phyloP scores from a whole-genome alignment of 2,797 vertebrate species.

The Phoebastria nigripes region DNA sequence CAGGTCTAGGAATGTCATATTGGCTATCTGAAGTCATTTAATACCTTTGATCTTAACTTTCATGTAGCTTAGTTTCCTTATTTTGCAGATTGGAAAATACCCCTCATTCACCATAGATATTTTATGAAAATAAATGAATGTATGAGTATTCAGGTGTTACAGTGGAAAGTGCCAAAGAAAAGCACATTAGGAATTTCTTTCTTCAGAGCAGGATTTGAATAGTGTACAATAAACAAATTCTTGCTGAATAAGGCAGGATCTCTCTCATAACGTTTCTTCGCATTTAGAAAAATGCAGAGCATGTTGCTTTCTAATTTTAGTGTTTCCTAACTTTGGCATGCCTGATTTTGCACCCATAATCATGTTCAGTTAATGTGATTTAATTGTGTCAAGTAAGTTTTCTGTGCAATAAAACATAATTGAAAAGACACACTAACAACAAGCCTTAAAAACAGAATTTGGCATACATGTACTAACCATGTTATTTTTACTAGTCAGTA shows the following conservation, averaged over 20 bases:
- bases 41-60: background rate
- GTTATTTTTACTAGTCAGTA: background rate
- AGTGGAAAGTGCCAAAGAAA: background rate
- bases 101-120: background rate
- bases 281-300: slow-evolving; percentile 1
- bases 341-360: slow-evolving; percentile 29
- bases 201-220: background rate
- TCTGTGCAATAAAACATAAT: background rate
- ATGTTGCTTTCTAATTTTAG: slow-evolving; percentile 12
- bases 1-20: background rate
- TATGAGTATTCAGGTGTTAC: background rate
- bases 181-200: background rate
- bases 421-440: background rate
- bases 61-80: background rate
- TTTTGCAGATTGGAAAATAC: background rate
- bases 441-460: background rate
- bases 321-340: background rate
- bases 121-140: background rate
- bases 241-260: background rate
- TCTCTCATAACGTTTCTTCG: background rate
- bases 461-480: background rate
- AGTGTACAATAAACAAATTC: background rate
- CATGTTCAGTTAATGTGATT: background rate
- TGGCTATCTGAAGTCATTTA: background rate
- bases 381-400: slow-evolving; percentile 34